A percentile compares a stretch with the other conserved stretches of the same genome.
Conservation (phyloP, 1,140 invertebrate species). For the Aphaenogaster floridana region DNA sequence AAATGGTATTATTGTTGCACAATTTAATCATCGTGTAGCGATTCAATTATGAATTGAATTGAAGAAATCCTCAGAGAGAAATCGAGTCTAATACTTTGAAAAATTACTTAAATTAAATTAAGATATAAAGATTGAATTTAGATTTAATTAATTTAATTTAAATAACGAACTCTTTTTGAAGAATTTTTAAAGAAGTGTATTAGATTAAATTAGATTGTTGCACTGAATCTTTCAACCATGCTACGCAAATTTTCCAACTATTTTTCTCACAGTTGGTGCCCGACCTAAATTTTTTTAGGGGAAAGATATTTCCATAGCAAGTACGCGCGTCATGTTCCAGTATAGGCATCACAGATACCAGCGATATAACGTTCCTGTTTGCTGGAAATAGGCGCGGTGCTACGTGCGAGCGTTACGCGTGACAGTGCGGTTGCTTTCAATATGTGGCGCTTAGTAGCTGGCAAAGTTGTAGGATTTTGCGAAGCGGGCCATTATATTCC, state of each 20-base stretch:
- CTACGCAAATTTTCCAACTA: background rate
- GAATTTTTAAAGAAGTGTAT: background rate
- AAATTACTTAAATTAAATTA: background rate
- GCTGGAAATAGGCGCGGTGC: constrained; percentile 15
- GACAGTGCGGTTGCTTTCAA: constrained; percentile 56
- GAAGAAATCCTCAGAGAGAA: background rate
- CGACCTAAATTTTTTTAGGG: background rate
- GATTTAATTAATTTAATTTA: constrained; percentile 6
- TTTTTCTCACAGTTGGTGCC: background rate
- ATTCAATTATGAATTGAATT: background rate
- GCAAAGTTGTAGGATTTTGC: constrained; percentile 70
- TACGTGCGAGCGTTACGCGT: constrained; percentile 19
- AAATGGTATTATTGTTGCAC: background rate
- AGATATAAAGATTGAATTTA: background rate
- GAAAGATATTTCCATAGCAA: background rate
- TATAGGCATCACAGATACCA: background rate
- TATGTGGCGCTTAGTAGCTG: constrained; percentile 52
- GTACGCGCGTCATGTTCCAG: background rate
- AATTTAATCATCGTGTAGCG: background rate
- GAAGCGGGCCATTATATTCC: constrained; percentile 67
- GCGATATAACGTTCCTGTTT: constrained; percentile 23
- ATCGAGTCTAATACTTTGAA: background rate
- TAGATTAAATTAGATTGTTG: background rate
- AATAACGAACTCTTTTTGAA: background rate
- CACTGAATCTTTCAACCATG: background rate